Evolutionary conservation across 1,140 invertebrate species (phyloP).

Genomic region (Drosophila aff.): DNA sequence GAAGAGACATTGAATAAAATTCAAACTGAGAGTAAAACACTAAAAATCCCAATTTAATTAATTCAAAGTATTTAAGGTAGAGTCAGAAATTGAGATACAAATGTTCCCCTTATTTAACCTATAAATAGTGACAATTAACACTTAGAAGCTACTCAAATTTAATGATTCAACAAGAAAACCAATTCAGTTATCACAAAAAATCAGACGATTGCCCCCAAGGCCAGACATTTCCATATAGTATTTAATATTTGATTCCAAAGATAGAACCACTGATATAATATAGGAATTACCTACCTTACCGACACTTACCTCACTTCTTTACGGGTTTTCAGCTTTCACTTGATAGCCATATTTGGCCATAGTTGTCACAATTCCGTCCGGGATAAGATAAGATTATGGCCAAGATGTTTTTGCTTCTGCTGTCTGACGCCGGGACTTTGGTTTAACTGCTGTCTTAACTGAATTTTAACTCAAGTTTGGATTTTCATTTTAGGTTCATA

Average conservation of each 20-base stretch:
- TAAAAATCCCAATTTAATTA: no score
- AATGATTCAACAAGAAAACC: not conserved
- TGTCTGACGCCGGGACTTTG: conserved; percentile 11
- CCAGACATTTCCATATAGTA: conserved; percentile 21
- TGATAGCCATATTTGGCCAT: conserved; percentile 24
- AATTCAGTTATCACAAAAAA: conserved; percentile 14
- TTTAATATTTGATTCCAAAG: conserved; percentile 21
- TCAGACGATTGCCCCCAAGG: conserved; percentile 5
- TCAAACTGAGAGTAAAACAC: no score
- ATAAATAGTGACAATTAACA: not conserved
- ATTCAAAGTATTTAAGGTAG: no score
- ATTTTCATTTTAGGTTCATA: conserved; percentile 6
- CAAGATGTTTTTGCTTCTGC: conserved; percentile 15
- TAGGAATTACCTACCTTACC: conserved; percentile 25
- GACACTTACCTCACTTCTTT: not conserved
- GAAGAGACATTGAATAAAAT: no score
- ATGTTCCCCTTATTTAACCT: not conserved
- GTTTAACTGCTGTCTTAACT: not conserved
- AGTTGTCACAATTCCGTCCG: conserved; percentile 5
- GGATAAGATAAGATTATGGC: conserved; percentile 27
- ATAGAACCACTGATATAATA: conserved; percentile 15
- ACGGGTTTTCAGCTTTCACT: conserved; percentile 15
- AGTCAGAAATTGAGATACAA: not conserved
- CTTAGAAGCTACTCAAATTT: not conserved
- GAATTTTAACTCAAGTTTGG: no score